A percentile compares a stretch with the other conserved stretches of the same genome.
These are phyloP conservation scores for Nephrocerus scutellatus DNA, from an alignment of 2,888 invertebrate genomes.

Conservation along the genomic window DNA sequence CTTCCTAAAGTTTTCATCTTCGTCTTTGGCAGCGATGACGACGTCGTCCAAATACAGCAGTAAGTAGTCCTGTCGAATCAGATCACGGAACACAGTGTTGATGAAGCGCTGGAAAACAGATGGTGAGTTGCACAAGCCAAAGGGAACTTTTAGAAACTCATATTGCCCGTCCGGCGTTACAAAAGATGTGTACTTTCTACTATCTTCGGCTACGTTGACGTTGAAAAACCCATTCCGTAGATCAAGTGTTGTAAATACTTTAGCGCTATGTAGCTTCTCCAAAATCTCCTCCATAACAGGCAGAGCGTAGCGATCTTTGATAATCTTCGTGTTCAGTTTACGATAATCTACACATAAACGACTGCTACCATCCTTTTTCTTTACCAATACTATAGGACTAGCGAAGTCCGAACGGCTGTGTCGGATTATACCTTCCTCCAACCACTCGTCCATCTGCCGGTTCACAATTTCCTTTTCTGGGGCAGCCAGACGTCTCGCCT, in stretches of 20 bases:
- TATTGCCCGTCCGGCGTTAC: slow-evolving; percentile 32
- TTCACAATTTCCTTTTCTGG: no score
- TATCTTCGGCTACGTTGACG: slow-evolving; percentile 27
- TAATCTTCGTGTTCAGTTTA: slow-evolving; percentile 20
- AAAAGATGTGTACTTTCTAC: slow-evolving; percentile 32
- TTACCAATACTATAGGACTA: slow-evolving; percentile 27
- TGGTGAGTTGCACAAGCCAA: slow-evolving; percentile 37
- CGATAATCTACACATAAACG: slow-evolving; percentile 29
- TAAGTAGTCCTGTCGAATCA: slow-evolving; percentile 14
- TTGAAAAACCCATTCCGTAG: slow-evolving; percentile 38
- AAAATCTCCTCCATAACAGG: slow-evolving; percentile 33
- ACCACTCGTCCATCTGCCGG: no score
- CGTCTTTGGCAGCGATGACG: slow-evolving; percentile 16
- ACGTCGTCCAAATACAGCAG: slow-evolving; percentile 22
- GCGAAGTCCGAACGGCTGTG: slow-evolving; percentile 24
- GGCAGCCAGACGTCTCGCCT: no score
- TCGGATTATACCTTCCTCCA: slow-evolving; percentile 20
- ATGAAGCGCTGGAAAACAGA: slow-evolving; percentile 29
- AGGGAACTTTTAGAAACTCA: slow-evolving; percentile 34
- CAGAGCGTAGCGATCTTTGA: slow-evolving; percentile 27
- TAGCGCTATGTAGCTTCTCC: slow-evolving; percentile 28
- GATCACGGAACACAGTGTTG: slow-evolving; percentile 21
- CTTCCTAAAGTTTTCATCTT: no score
- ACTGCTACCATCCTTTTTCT: slow-evolving; percentile 18
- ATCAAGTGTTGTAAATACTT: slow-evolving; percentile 30